phyloP scores from a whole-genome alignment of 1,140 invertebrate genomes.

The Aphelenchoides besseyi region DNA sequence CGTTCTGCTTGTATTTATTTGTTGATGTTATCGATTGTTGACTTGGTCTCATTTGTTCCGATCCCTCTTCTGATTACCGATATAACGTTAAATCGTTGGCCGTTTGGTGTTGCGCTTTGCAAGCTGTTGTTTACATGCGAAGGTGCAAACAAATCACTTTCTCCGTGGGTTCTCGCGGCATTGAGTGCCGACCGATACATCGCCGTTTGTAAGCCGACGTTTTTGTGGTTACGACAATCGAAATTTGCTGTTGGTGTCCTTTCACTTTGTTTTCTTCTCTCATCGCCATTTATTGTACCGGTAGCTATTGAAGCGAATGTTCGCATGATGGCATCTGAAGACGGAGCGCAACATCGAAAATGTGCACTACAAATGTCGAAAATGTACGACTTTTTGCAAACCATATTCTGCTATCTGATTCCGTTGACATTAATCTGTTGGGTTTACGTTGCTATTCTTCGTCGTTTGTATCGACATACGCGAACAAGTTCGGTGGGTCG shows the following conservation, averaged over 20 bases:
- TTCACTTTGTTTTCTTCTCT: conserved; percentile 41
- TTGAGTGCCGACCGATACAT: conserved; percentile 56
- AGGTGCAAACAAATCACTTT: conserved; percentile 55
- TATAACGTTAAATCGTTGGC: conserved; percentile 43
- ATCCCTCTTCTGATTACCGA: conserved; percentile 50
- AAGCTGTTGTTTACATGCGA: conserved; percentile 51
- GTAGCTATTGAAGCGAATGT: conserved; percentile 38
- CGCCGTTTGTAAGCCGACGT: conserved; percentile 52
- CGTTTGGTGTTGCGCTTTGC: conserved; percentile 46
- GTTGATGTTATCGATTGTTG: conserved; percentile 52
- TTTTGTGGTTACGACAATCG: conserved; percentile 51
- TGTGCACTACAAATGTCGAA: conserved; percentile 35
- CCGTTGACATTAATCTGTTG: conserved; percentile 49
- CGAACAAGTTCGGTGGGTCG: conserved; percentile 49
- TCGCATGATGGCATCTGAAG: conserved; percentile 30
- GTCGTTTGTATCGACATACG: conserved; percentile 49
- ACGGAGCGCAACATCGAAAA: conserved; percentile 27
- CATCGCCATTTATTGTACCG: conserved; percentile 52
- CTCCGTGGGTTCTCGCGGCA: conserved; percentile 53
- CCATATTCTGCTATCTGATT: conserved; percentile 46
- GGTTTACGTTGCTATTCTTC: conserved; percentile 53
- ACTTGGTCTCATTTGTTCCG: conserved; percentile 50
- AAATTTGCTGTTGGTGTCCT: conserved; percentile 48
- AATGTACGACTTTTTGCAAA: conserved; percentile 45
- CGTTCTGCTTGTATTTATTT: conserved; percentile 56